phyloP scores from a whole-genome alignment of 2,888 invertebrate species.

The Eupithecia centaureata region DNA sequence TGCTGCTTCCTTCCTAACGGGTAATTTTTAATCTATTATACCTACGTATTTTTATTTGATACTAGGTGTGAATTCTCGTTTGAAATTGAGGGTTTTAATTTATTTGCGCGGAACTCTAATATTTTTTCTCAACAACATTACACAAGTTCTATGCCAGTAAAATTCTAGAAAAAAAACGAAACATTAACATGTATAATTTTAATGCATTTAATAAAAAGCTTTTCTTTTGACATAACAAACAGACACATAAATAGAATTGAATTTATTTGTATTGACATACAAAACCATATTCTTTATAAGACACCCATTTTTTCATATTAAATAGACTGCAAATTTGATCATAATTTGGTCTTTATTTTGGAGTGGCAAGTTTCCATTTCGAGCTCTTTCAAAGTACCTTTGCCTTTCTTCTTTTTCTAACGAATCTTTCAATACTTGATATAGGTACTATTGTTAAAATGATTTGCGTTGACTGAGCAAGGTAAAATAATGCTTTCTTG shows the following conservation, averaged over 20 bases:
- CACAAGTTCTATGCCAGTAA: no score
- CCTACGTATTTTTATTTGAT: background rate
- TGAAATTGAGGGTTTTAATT: background rate
- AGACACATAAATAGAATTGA: background rate
- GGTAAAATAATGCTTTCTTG: constrained; percentile 36
- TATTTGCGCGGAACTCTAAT: background rate
- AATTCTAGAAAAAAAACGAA: no score
- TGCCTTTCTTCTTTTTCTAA: constrained; percentile 37
- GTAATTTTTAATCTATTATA: background rate
- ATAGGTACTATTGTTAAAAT: constrained; percentile 26
- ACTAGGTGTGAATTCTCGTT: background rate
- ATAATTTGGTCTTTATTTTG: constrained; percentile 16
- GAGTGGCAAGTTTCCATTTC: constrained; percentile 20
- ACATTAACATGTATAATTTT: background rate
- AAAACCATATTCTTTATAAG: no score
- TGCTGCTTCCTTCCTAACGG: background rate
- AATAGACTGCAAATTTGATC: background rate
- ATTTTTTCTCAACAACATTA: no score
- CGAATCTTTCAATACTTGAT: constrained; percentile 25
- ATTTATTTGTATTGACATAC: no score
- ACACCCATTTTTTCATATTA: background rate
- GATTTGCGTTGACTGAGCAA: constrained; percentile 34
- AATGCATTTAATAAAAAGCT: background rate
- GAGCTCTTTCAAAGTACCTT: constrained; percentile 25
- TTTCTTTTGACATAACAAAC: background rate